These are phyloP conservation scores for Vombatus ursinus DNA, from an alignment of 2,113 vertebrate genomes.

Conservation along the genomic window DNA sequence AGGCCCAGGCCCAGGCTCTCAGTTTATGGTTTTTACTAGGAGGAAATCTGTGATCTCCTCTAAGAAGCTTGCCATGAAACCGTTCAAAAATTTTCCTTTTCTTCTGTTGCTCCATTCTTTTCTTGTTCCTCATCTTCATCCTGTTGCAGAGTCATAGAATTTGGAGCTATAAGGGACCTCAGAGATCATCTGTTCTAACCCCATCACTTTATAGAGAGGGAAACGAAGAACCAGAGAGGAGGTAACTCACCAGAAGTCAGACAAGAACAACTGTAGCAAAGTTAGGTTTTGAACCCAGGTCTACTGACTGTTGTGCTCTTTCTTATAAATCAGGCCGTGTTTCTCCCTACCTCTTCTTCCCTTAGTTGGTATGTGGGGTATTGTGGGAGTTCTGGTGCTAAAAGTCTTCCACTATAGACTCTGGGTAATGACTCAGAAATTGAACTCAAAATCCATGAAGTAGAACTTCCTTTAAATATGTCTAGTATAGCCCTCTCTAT, in stretches of 20 bases:
- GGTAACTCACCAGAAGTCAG: background rate
- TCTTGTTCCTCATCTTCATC: background rate
- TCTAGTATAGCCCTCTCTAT: no score
- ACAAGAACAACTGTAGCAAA: background rate
- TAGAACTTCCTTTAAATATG: no score
- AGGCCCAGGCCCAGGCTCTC: constrained; percentile 23
- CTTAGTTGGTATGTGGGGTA: background rate
- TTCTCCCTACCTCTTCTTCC: constrained; percentile 40
- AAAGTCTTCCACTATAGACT: background rate
- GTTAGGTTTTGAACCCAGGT: background rate
- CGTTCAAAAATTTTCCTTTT: constrained; percentile 41
- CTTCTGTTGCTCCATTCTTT: background rate
- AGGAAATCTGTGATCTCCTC: background rate
- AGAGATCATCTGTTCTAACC: background rate
- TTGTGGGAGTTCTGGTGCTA: background rate
- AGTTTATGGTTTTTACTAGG: constrained; percentile 57
- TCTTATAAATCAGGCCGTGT: background rate
- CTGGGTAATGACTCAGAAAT: no score
- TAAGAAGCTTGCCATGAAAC: constrained; percentile 54
- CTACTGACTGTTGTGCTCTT: background rate
- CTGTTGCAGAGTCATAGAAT: background rate
- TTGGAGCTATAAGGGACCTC: background rate
- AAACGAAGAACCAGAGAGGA: background rate
- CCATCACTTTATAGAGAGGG: background rate
- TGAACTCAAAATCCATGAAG: no score